These are phyloP conservation scores for Syndactyla subalaris DNA, from an alignment of 2,797 vertebrate genomes.

Conservation along the genomic window DNA sequence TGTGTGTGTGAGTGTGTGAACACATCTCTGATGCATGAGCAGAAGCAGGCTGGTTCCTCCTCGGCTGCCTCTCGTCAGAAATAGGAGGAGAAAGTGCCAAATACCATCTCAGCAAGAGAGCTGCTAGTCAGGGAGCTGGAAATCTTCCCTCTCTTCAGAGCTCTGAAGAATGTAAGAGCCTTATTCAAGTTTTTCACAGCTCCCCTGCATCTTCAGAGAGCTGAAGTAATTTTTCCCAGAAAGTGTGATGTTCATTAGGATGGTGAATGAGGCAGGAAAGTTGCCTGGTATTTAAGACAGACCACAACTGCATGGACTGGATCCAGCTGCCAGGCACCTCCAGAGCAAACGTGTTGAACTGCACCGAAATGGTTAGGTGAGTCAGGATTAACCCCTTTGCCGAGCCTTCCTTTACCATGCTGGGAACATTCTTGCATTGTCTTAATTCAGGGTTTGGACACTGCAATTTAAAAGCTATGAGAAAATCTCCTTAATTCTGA, in stretches of 20 bases:
- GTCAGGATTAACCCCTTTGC: not conserved
- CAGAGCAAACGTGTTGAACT: not conserved
- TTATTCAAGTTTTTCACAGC: not conserved
- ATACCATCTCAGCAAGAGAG: conserved; percentile 22
- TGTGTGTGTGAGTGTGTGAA: not conserved
- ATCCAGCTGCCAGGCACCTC: not conserved
- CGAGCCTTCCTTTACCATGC: not conserved
- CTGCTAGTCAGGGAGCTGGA: conserved; percentile 46
- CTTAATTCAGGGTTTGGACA: not conserved
- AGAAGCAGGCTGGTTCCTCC: conserved; percentile 3
- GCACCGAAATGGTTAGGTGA: not conserved
- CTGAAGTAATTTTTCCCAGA: conserved; percentile 21
- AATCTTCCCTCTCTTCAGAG: conserved; percentile 11
- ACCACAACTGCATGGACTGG: not conserved
- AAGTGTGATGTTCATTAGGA: not conserved
- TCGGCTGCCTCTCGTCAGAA: not conserved
- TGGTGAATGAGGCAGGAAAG: not conserved
- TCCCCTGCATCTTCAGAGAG: conserved; percentile 27
- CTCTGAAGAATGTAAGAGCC: not conserved
- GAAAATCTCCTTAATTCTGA: conserved; percentile 15
- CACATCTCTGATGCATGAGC: not conserved
- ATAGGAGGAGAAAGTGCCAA: conserved; percentile 32
- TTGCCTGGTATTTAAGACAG: not conserved
- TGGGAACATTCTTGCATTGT: not conserved
- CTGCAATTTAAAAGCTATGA: not conserved